Conservation (phyloP, 1,140 invertebrate species). For the Triops cancriformis region DNA sequence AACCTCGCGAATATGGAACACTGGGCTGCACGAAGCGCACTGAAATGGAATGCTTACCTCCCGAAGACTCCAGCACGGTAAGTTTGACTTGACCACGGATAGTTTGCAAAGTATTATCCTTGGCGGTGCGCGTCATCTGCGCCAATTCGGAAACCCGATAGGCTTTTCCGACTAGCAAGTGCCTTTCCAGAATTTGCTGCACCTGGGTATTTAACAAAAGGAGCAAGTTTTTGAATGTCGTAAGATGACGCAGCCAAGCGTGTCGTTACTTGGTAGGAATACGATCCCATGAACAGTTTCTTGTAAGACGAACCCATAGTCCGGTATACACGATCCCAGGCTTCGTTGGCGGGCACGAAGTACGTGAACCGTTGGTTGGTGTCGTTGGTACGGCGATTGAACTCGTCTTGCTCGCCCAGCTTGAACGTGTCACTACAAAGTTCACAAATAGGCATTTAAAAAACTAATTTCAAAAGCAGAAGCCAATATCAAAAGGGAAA, state of each 20-base stretch:
- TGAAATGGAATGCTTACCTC: conserved; percentile 49
- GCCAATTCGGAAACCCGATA: conserved; percentile 71
- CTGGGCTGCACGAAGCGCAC: too few relatives aligned
- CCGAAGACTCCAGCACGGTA: conserved; percentile 59
- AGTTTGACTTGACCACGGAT: conserved; percentile 59
- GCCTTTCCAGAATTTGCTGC: conserved; percentile 65
- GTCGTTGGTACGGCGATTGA: conserved; percentile 62
- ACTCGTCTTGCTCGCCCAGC: conserved; percentile 58
- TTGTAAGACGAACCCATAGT: conserved; percentile 66
- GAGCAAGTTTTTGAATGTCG: not conserved
- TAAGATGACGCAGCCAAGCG: not conserved
- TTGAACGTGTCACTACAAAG: conserved; percentile 60
- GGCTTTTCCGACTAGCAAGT: conserved; percentile 59
- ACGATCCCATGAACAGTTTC: conserved; percentile 71
- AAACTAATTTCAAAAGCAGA: not conserved
- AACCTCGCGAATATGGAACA: too few relatives aligned
- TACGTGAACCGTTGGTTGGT: conserved; percentile 74
- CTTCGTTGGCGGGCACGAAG: conserved; percentile 79
- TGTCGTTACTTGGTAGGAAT: conserved; percentile 64
- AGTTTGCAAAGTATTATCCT: conserved; percentile 47
- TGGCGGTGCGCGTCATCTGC: conserved; percentile 38
- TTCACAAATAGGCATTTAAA: conserved; percentile 19
- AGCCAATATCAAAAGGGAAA: not conserved
- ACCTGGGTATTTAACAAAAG: not conserved
- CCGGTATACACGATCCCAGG: conserved; percentile 64